Evolutionary conservation across 2,113 vertebrate species (phyloP), one percentile per base, ranked within the genome.

Genomic region (Oxyura jamaicensis): DNA sequence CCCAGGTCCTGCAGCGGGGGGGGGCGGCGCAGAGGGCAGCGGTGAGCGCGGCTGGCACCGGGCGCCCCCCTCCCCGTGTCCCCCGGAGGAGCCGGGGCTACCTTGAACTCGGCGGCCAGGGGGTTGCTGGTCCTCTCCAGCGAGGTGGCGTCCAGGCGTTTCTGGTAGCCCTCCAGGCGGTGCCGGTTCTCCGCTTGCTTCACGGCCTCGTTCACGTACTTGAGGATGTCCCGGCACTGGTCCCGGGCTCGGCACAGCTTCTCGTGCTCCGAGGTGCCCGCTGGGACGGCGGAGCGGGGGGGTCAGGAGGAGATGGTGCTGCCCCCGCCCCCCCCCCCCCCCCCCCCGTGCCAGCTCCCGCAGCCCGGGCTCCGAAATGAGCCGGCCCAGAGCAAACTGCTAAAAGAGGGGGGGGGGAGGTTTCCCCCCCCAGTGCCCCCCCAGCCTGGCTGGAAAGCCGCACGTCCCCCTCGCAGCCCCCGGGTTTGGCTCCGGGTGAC

Each of bases 141-240:
- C 1, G 98, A 97, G 8, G 98, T 98, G 53, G 98, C 85, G 5
- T 99, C 99, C 41, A 99, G 98, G 52, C 99, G 98, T 71, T 98
- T 99, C 94, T 99, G 99, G 97, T 99, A 99, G 39, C 98, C 97
- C 65, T 98, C 98, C 86, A 99, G 96, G 0, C 98, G 98, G 16
- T 99, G 99, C 46, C 95, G 97, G 94, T 99, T 99, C 84, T 99
- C 99, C 0, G 98, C 98, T 63, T 98, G 98, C 75, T 98, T 97
- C 76, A 99, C 99, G 0, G 98, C 98, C 95, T 99, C 99, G 4
- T 99, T 99, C 8, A 99, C 99, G 0, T 97, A 92, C 87, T 98
- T 98, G 71, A 99, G 98, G 68, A 99, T 99, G 73, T 98, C 98
- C 14, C 99, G 97, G 95, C 99, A 99, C 83, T 99, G 98, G 2